Conservation (phyloP, 2,113 vertebrate genomes). For the Stigmatopora nigra region DNA sequence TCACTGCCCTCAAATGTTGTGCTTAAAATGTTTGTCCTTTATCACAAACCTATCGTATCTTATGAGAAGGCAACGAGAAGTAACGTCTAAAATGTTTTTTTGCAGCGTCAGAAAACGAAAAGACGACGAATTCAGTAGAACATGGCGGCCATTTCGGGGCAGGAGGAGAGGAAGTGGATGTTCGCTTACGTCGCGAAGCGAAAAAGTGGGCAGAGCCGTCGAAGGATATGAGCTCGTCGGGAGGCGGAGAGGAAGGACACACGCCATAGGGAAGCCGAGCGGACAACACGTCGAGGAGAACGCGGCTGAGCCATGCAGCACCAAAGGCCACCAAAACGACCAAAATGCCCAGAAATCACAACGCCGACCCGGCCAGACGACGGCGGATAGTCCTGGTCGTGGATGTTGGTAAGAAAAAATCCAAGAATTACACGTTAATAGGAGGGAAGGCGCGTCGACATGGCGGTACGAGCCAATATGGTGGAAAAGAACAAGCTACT, state of each 20-base stretch:
- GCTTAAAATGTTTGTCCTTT: neutral
- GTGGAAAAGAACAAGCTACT: slow-evolving; percentile 64
- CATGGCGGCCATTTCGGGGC: slow-evolving; percentile 12
- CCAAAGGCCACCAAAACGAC: slow-evolving; percentile 32
- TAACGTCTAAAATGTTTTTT: neutral
- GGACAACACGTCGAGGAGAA: slow-evolving; percentile 2
- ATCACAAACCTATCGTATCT: neutral
- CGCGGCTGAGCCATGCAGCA: slow-evolving; percentile 21
- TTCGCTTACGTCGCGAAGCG: slow-evolving; percentile 54
- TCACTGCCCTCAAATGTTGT: neutral
- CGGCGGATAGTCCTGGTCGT: slow-evolving; percentile 27
- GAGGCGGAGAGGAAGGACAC: slow-evolving; percentile 54
- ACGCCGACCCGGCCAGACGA: slow-evolving; percentile 25
- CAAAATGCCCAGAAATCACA: slow-evolving; percentile 30
- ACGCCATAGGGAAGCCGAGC: slow-evolving; percentile 37
- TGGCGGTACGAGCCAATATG: slow-evolving; percentile 64
- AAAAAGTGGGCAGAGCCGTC: slow-evolving; percentile 66
- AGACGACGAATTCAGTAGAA: slow-evolving; percentile 1
- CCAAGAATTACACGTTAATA: slow-evolving; percentile 26
- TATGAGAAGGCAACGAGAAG: neutral
- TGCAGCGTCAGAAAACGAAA: neutral
- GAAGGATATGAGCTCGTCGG: slow-evolving; percentile 58
- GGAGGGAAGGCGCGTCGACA: slow-evolving; percentile 22
- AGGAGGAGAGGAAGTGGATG: slow-evolving; percentile 62
- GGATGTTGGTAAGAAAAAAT: slow-evolving; percentile 65